Conservation (phyloP, 1,140 invertebrate genomes). For the Drosophila lacertosa region DNA sequence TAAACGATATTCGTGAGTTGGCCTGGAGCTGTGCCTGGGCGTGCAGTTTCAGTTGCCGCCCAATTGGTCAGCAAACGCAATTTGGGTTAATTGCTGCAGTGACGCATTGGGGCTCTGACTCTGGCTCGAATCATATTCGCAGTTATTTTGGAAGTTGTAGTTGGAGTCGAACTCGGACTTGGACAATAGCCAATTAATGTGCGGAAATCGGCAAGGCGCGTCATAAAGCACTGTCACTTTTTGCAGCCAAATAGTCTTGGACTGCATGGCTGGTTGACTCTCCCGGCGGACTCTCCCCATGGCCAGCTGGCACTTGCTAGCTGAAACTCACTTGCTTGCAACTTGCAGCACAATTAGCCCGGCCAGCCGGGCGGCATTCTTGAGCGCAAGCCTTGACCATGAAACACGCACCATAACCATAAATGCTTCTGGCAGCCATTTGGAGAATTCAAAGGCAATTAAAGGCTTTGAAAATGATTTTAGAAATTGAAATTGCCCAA, state of each 20-base stretch:
- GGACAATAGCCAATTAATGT: conserved; percentile 57
- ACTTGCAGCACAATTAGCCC: conserved; percentile 36
- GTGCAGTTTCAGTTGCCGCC: conserved; percentile 49
- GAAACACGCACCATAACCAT: conserved; percentile 69
- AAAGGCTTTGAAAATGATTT: conserved; percentile 64
- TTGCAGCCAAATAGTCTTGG: conserved; percentile 13
- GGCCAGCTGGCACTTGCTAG: conserved; percentile 19
- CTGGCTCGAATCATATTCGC: conserved; percentile 1
- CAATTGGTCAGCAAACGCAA: conserved; percentile 58
- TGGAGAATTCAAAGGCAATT: conserved; percentile 64
- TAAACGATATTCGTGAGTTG: conserved; percentile 62
- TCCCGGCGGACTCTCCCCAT: conserved; percentile 31
- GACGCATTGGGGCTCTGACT: conserved; percentile 52
- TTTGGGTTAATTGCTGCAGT: conserved; percentile 74
- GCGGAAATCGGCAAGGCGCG: conserved; percentile 56
- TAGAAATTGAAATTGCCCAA: conserved; percentile 74
- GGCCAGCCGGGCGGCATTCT: conserved; percentile 53
- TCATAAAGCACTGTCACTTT: conserved; percentile 78
- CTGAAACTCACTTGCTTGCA: too few species aligned
- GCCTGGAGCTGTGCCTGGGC: conserved; percentile 40
- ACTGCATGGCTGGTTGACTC: not conserved
- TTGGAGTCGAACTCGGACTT: not conserved
- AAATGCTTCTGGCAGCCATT: conserved; percentile 51
- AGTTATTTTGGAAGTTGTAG: not conserved
- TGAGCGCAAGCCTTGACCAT: conserved; percentile 72